Percentiles rank a stretch among this genome's conserved stretches.
These are phyloP conservation scores for Tadarida brasiliensis DNA, from an alignment of 2,797 vertebrate genomes.

Conservation along the genomic window DNA sequence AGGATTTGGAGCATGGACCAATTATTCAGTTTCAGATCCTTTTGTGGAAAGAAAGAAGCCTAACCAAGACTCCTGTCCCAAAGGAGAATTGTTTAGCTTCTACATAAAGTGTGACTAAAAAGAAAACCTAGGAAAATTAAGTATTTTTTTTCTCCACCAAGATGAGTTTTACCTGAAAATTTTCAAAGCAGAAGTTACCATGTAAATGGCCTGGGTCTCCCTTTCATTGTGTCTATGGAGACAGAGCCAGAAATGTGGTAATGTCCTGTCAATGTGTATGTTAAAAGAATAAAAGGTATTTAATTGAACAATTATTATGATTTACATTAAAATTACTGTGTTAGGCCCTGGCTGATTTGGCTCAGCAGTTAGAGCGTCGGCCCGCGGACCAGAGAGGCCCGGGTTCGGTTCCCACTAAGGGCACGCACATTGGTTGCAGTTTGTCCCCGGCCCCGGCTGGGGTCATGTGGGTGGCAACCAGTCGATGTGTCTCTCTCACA, in stretches of 20 bases:
- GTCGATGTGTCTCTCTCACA: no score
- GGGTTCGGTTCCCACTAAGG: no score
- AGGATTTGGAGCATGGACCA: neutral
- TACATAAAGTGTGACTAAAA: neutral
- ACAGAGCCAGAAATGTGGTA: neutral
- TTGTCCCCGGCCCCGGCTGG: no score
- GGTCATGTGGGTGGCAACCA: no score
- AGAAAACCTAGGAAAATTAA: neutral
- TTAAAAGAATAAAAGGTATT: neutral
- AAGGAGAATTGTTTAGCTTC: neutral
- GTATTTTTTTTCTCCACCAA: neutral
- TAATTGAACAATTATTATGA: neutral
- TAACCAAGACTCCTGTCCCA: neutral
- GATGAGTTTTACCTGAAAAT: neutral
- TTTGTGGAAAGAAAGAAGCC: neutral
- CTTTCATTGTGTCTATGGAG: neutral
- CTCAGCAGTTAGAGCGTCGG: no score
- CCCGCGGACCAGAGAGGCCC: no score
- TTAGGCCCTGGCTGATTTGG: neutral
- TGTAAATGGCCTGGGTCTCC: neutral
- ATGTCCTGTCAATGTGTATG: neutral
- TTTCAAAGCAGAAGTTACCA: constrained; percentile 7
- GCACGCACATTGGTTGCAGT: no score
- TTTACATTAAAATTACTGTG: neutral
- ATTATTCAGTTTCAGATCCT: neutral